phyloP scores from a whole-genome alignment of 2,888 invertebrate species.

The Orchesella flavescens region DNA sequence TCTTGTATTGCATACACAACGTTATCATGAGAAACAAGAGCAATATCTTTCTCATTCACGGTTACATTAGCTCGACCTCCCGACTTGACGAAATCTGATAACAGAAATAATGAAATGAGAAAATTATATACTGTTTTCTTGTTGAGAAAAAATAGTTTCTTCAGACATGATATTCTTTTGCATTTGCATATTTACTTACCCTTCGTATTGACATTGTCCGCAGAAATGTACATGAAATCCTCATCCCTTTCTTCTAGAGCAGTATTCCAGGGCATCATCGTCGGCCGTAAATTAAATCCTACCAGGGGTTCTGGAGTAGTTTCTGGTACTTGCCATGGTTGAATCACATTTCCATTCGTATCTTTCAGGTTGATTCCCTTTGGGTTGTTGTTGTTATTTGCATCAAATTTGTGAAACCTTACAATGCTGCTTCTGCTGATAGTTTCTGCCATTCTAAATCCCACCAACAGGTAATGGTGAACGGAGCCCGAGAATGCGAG shows the following conservation, averaged over 20 bases:
- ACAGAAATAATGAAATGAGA: not conserved
- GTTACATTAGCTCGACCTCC: slow-evolving; percentile 59
- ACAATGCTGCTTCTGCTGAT: no score
- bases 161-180: not conserved
- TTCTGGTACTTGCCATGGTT: no score
- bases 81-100: slow-evolving; percentile 55
- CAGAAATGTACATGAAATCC: slow-evolving; percentile 27
- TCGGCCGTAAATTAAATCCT: not conserved
- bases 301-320: not conserved
- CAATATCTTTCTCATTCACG: slow-evolving; percentile 68
- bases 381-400: no score
- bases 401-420: no score
- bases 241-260: not conserved
- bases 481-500: no score
- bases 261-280: not conserved
- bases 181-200: slow-evolving; percentile 16
- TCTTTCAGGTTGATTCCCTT: no score
- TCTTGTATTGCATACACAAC: slow-evolving; percentile 65
- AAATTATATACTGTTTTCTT: not conserved
- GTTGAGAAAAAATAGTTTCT: no score
- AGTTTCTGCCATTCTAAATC: no score
- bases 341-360: no score
- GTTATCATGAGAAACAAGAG: slow-evolving; percentile 60
- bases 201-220: slow-evolving; percentile 6
- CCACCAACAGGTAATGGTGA: no score